These are phyloP conservation scores for Drosophila tristis DNA, from an alignment of 1,140 invertebrate genomes.

Conservation along the genomic window DNA sequence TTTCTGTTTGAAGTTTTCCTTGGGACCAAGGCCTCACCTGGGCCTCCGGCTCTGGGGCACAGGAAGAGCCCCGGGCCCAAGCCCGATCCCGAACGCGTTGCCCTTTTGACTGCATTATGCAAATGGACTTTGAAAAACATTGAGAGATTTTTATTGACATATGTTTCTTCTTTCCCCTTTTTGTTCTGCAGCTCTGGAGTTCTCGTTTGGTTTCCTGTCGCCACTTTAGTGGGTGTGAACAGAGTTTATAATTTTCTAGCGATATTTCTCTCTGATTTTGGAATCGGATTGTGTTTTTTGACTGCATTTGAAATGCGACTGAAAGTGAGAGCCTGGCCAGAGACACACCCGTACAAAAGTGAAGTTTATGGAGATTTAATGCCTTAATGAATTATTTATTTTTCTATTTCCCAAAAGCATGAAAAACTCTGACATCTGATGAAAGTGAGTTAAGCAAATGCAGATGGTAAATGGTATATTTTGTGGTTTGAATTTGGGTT, in stretches of 20 bases:
- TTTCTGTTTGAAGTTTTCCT: constrained; percentile 71
- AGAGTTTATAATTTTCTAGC: constrained; percentile 55
- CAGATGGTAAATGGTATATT: constrained; percentile 17
- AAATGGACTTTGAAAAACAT: constrained; percentile 61
- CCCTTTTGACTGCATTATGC: constrained; percentile 83
- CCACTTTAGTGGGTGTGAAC: constrained; percentile 76
- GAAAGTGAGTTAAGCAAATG: constrained; percentile 49
- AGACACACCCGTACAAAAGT: constrained; percentile 42
- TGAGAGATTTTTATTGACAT: constrained; percentile 78
- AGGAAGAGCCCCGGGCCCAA: constrained; percentile 20
- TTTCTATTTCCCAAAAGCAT: constrained; percentile 39
- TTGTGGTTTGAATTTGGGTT: constrained; percentile 12
- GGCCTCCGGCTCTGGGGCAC: constrained; percentile 27
- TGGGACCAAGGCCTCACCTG: constrained; percentile 49
- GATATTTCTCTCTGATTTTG: constrained; percentile 31
- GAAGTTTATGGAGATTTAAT: constrained; percentile 65
- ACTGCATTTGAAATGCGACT: constrained; percentile 1
- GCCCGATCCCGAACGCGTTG: constrained; percentile 43
- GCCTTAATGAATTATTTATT: constrained; percentile 67
- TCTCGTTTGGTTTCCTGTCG: constrained; percentile 65
- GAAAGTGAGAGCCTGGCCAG: constrained; percentile 63
- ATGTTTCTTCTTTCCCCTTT: constrained; percentile 61
- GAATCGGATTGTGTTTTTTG: constrained; percentile 8
- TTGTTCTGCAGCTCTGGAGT: constrained; percentile 15
- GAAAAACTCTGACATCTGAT: constrained; percentile 21